Base-by-base conservation (phyloP, 53 echinoderm and acorn worm species). In the Stichopus horrens region DNA sequence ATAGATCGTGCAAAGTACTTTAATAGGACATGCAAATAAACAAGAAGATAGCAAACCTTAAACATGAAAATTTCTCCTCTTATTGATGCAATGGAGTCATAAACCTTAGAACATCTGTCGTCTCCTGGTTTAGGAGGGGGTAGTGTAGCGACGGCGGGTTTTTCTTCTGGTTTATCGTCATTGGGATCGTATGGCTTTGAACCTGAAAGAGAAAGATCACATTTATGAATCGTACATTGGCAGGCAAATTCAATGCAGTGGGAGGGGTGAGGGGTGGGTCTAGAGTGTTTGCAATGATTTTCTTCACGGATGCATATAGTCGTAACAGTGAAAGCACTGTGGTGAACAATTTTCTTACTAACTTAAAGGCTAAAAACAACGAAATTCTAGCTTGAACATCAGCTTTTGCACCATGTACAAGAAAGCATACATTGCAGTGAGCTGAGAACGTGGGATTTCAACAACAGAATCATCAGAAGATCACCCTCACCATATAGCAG, bases 61-160 rank as follows among this genome's bases (percentile, higher is more conserved):
- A 97, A 97, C 5, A 97, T 76, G 73, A 97, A 94, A 8, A 97
- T 73, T 81, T 97, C 97, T 78, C 90, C 91, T 80, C 97, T 86
- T 58, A 97, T 94, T 53, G 83, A 89, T 0, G 95, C 92, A 1
- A 94, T 86, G 5, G 97, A 91, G 65, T 93, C 90, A 89, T 93
- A 97, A n/a, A 94, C 92, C 56, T 92, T 93, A 6, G 89, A 91
- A 77, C 97, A 97, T 21, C 90, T 52, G 23, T 93, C 93, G 1
- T 55, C 89, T 11, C 91, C 92, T 8, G 92, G 89, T 60, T 90
- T 91, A 0, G 91, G 79, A 19, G 88, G 75, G 10, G 86, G 83
- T 52, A 74, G 19, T 7, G 92, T 88, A 37, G 84, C 65, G 19
- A 73, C 77, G 2, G 96, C 91, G 5, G 89, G 90, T 54, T 81